phyloP scores from a whole-genome alignment of 2,797 vertebrate species.

The Chromis chromis region DNA sequence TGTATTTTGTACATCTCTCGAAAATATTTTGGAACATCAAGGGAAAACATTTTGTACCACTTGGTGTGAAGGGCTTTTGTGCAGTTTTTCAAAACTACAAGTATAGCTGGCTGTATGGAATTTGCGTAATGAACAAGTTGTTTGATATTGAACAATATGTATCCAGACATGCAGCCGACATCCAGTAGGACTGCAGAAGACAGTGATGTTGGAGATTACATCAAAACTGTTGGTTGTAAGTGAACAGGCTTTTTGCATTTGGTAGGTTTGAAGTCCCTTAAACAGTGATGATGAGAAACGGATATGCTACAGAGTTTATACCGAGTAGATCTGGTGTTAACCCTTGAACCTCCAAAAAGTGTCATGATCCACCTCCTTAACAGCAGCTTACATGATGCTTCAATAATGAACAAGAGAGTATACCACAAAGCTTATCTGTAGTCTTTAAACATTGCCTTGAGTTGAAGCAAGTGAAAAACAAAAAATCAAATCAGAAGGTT shows the following conservation, averaged over 20 bases:
- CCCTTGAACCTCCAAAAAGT: slow-evolving; percentile 46
- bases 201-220: slow-evolving; percentile 23
- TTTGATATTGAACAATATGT: slow-evolving; percentile 31
- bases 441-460: slow-evolving; percentile 70
- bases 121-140: slow-evolving; percentile 50
- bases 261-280: slow-evolving; percentile 65
- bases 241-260: slow-evolving; percentile 61
- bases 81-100: slow-evolving; percentile 50
- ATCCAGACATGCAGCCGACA: slow-evolving; percentile 21
- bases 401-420: slow-evolving; percentile 70
- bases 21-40: slow-evolving; percentile 56
- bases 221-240: slow-evolving; percentile 33
- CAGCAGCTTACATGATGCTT: slow-evolving; percentile 77
- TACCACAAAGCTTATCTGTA: slow-evolving; percentile 75
- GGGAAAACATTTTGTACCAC: slow-evolving; percentile 72
- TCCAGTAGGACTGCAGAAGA: slow-evolving; percentile 57
- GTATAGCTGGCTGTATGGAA: slow-evolving; percentile 42
- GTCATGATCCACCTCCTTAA: slow-evolving; percentile 59
- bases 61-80: slow-evolving; percentile 51
- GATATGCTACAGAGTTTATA: slow-evolving; percentile 66
- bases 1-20: slow-evolving; percentile 43
- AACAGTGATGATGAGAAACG: slow-evolving; percentile 58
- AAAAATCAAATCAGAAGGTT: slow-evolving; percentile 59
- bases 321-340: slow-evolving; percentile 52
- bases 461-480: slow-evolving; percentile 63